Conservation (phyloP, 2,888 invertebrate species). For the Eugnorisma glareosa region DNA sequence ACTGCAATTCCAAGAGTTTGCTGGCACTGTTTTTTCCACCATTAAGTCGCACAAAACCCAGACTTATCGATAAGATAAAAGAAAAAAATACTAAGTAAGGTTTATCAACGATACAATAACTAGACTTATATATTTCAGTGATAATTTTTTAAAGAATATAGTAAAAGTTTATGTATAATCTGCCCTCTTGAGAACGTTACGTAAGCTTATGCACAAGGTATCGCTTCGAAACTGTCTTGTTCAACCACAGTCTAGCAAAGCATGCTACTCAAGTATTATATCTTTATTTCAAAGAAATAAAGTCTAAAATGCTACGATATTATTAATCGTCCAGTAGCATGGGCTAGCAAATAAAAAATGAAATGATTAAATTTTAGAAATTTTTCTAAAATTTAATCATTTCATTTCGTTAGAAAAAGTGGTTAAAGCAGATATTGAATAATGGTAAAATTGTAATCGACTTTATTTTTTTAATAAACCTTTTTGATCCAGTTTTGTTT, state of each 20-base stretch:
- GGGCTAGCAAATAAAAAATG: too few species aligned
- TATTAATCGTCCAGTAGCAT: background rate
- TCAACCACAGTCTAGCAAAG: slow-evolving; percentile 13
- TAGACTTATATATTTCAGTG: background rate
- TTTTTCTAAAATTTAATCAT: slow-evolving; percentile 19
- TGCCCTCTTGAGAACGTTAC: background rate
- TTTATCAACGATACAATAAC: slow-evolving; percentile 1
- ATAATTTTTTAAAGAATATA: background rate
- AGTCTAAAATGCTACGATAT: slow-evolving; percentile 37
- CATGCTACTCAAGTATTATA: slow-evolving; percentile 41
- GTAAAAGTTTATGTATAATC: background rate
- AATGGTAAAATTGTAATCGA: slow-evolving; percentile 17
- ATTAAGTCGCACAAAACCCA: background rate
- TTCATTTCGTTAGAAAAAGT: slow-evolving; percentile 32
- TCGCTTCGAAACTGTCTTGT: slow-evolving; percentile 7
- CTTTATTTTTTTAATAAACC: slow-evolving; percentile 50
- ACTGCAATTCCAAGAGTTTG: slow-evolving; percentile 3
- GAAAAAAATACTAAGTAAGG: background rate
- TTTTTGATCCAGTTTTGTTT: slow-evolving; percentile 7
- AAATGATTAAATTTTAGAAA: too few species aligned
- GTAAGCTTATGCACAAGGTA: background rate
- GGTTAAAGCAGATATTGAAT: slow-evolving; percentile 26
- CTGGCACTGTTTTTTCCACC: slow-evolving; percentile 4
- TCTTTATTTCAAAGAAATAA: slow-evolving; percentile 43
- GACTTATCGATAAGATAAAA: slow-evolving; percentile 10